Base-by-base conservation (phyloP, 2,113 vertebrate genomes). In the Halichoerus grypus region DNA sequence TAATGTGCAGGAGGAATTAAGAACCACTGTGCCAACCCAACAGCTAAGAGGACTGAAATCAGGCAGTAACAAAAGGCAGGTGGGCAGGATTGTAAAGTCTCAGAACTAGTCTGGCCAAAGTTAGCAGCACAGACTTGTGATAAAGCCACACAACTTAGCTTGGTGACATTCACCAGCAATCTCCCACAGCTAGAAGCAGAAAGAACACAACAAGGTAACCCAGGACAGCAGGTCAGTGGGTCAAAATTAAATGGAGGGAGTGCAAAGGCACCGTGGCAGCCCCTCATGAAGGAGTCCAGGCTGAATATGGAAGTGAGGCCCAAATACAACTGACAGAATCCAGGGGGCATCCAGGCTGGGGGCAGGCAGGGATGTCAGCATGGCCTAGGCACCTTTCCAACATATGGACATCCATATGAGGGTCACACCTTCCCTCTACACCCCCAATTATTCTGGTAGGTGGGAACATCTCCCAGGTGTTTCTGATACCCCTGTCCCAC, bases 41-140 rank as follows among this genome's bases (percentile, higher is more conserved):
- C 10, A 14, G 57, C 24, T 19, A 8, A 21, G 28, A 65, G 39
- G 49, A 26, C 63, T 14, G 49, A 76, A 90, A 51, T 42, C 51
- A 24, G 15, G 53, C 76, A 51, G 71, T 10, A 53, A 79, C 19
- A 7, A 39, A 36, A 14, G 49, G 28, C 0, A 11, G 0, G 4
- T 18, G 6, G 49, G 5, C 39, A 10, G 21, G 31, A 39, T 57
- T 49, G 13, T n/a, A 57, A 39, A 84, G 10, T 89, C 77, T 63
- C 3, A 1, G 13, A 8, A 49, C 28, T 36, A 3, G 0, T 46
- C 61, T 3, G 14, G 14, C 31, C 79, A 2, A 63, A 51, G 2
- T 21, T 7, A 15, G 49, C 51, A 59, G 79, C 10, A 15, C 1
- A 33, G 6, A 33, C 22, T 26, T 28, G 28, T 15, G 28, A 31